Conservation (phyloP, 1,140 invertebrate genomes). For the Pristionchus pacificus region DNA sequence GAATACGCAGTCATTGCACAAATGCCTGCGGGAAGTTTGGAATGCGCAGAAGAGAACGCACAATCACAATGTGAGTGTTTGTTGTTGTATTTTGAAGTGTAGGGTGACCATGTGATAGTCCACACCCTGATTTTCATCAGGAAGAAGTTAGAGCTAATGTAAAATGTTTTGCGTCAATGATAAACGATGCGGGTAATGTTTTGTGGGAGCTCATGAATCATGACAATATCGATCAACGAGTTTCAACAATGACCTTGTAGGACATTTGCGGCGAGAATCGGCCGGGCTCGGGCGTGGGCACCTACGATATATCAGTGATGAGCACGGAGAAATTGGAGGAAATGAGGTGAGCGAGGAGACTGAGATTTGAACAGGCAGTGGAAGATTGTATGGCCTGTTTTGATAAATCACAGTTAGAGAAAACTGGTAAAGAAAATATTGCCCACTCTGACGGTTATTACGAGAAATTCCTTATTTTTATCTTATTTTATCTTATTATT, state of each 20-base stretch:
- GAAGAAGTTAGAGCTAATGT: no score
- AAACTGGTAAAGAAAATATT: no score
- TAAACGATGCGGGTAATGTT: no score
- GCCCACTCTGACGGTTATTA: no score
- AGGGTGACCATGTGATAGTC: neutral
- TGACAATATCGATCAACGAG: neutral
- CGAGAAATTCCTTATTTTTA: no score
- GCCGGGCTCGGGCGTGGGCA: slow-evolving; percentile 10
- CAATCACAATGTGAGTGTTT: slow-evolving; percentile 15
- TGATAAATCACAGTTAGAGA: no score
- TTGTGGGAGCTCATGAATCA: no score
- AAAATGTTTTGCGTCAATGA: no score
- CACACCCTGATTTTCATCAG: no score
- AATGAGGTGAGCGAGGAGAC: slow-evolving; percentile 11
- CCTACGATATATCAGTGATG: slow-evolving; percentile 4
- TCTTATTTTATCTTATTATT: no score
- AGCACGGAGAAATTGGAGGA: slow-evolving; percentile 16
- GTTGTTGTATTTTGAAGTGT: neutral
- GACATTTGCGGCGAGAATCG: slow-evolving; percentile 26
- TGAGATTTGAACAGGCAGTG: no score
- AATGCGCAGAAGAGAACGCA: neutral
- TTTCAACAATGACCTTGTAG: slow-evolving; percentile 11
- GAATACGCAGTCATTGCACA: slow-evolving; percentile 18
- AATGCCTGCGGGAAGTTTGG: slow-evolving; percentile 26
- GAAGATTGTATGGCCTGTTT: no score